Base-by-base conservation (phyloP, 2,888 invertebrate species). In the Nesidiocoris tenuis region DNA sequence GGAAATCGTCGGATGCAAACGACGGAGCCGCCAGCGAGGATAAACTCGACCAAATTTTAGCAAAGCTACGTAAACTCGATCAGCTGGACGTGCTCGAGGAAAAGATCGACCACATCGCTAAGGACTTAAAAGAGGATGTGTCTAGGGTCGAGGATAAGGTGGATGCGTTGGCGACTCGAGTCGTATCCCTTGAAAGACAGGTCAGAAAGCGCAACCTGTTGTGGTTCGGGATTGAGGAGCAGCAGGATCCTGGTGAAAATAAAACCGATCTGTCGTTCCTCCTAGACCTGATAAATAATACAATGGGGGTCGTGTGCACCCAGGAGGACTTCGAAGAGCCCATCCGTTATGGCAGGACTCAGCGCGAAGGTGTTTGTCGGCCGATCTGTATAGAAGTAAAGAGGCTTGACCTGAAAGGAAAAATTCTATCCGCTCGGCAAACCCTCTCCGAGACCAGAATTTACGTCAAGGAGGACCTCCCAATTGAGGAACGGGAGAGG, bases 401-500 rank as follows among this genome's bases (percentile, higher is more conserved):
- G 59, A 61, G 16, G 1, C 71, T 71, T 5, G 71, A 1, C 17
- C 25, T 71, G 7, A 71, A 71, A 61, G 61, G 25, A 5, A 57
- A 71, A 71, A 61, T 71, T 17, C 54, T 71, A 1, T 57, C 61
- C n/a, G 61, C 71, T 24, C 57, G 19, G 12, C 24, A 25, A 18
- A 5, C 17, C 18, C 71, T 71, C 39, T 18, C 54, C 23, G 71
- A 25, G 24, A 39, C 61, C 9, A 24, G 61, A n/a, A 61, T 71
- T n/a, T 18, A 16, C 16, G 19, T 71, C n/a, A 59, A 71, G 21
- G 71, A 71, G 24, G 71, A 71, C 24, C 39, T 71, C 18, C 71
- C 71, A 5, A 57, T 61, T 1, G 72, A 72, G 39, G 72, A 61
- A 25, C 61, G 72, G 19, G 72, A 72, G 54, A 72, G 61, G 61